Evolutionary conservation across 2,113 vertebrate species (phyloP), one percentile per base, ranked within the genome.

Genomic region (Salvator merianae): DNA sequence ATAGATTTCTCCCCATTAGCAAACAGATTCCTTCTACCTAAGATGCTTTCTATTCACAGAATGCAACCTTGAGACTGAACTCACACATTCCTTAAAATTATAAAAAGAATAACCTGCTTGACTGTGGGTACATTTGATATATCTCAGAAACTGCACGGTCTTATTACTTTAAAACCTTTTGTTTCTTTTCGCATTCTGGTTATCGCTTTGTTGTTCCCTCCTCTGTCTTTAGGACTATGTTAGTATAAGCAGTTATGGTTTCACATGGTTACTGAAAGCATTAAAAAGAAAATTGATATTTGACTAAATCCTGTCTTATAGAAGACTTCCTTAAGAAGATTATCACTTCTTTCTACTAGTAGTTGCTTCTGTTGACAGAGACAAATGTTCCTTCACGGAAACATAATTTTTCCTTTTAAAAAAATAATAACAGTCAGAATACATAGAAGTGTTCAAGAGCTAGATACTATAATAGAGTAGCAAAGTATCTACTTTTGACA

Each of bases 121-220:
- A 62, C 69, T 22, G 36, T 65, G 36, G 3, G 24, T 18, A 65
- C 32, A 38, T 43, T 59, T 14, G 2, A n/a, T 2, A 16, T 5
- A 22, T 68, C 66, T 59, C 65, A 53, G 38, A 8, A 73, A 43
- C 7, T 59, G 55, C 26, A 80, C 28, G 69, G 73, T 79, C 65
- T 83, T 78, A 66, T 1, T 76, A 24, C 36, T 89, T 88, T 71
- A 86, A 77, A 22, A 12, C 18, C 12, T 83, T 38, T 47, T 71
- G 36, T 32, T 13, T 30, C 24, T 69, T 68, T 7, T 0, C 0
- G 16, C 10, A 53, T 53, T 53, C 4, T 53, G 50, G 50, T 53
- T 53, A 53, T 53, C 16, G 50, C 50, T 53, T 13, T 53, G 50
- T 14, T 53, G 50, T 9, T 53, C 50, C 55, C 14, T 59, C 20